Evolutionary conservation across 2,888 invertebrate genomes (phyloP), one percentile per base, ranked within the genome.

Genomic region (Drosophila barbarae): DNA sequence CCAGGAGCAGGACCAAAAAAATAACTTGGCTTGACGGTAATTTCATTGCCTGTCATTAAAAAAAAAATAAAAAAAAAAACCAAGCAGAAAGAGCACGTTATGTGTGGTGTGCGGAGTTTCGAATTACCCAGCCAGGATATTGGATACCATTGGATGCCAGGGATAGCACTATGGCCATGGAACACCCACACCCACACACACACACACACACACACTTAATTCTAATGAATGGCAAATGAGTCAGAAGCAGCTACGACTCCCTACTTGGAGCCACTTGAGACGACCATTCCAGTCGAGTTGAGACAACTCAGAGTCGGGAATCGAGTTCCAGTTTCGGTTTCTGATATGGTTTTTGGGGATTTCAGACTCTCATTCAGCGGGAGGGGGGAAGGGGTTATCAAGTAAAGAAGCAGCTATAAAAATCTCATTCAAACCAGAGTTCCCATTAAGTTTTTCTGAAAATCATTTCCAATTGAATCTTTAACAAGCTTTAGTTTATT

Each of bases 1-100:
- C n/a, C 51, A 50, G 15, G 23, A 30, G 32, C 39, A 15, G 34
- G 23, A 15, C 23, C 23, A 30, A 42, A 44, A 65, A 60, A 60
- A 60, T 55, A 46, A 57, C 64, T 75, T 73, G 44, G 53, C 66
- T 72, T 68, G 69, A 66, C 63, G 76, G 73, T 84, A 79, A 84
- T 81, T 73, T 78, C 76, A 81, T 81, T 79, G 65, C 54, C 67
- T 67, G 64, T 83, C 76, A 83, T 83, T 83, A 74, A 77, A 83
- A 79, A 64, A 26, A 9, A 36, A 79, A 64, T 23, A 9, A 36
- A 36, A 53, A 41, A 30, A 38, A 34, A 13, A 4, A 30, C 32
- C 34, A 13, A 7, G 2, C 18, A 36, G 39, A 6, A 28, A 41
- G 26, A 26, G 23, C 9, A 23, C 36, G 26, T 44, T 53, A 34